A percentile compares a stretch with the other conserved stretches of the same genome.
Evolutionary conservation across 1,140 invertebrate genomes (phyloP).

Genomic region (Acromyrmex echinatior): DNA sequence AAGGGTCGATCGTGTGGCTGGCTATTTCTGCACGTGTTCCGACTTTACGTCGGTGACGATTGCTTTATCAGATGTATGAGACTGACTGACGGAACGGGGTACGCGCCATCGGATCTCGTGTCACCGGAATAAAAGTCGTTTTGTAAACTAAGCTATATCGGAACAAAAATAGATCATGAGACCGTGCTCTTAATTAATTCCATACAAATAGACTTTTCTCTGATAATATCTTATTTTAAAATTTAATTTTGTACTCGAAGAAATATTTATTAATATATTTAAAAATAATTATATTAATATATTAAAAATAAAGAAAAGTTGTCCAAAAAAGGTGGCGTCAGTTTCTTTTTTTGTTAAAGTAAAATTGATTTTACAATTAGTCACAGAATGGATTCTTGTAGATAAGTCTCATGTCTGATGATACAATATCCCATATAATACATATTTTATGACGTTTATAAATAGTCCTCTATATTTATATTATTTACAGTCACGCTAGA

Average conservation of each 20-base stretch:
- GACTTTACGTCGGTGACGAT: constrained; percentile 41
- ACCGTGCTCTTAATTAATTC: not conserved
- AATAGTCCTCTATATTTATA: not conserved
- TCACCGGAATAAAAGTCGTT: constrained; percentile 50
- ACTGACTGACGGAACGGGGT: constrained; percentile 60
- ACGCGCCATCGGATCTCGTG: constrained; percentile 26
- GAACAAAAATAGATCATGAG: not conserved
- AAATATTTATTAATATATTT: not conserved
- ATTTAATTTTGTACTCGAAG: not conserved
- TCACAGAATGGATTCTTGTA: not conserved
- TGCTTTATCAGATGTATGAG: constrained; percentile 55
- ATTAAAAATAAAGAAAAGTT: not conserved
- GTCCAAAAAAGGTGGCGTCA: not conserved
- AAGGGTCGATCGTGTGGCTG: constrained; percentile 49
- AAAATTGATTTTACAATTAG: not conserved
- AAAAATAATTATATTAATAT: not conserved
- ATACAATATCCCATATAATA: not conserved
- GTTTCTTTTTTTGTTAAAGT: no score
- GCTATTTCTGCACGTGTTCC: constrained; percentile 51
- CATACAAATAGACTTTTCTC: not conserved
- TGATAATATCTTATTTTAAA: not conserved
- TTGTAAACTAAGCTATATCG: not conserved
- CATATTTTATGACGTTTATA: not conserved
- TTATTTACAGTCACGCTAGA: not conserved
- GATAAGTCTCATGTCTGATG: not conserved